A percentile compares a stretch with the other conserved stretches of the same genome.
phyloP scores from a whole-genome alignment of 2,888 invertebrate species.

The Idaea biselata region DNA sequence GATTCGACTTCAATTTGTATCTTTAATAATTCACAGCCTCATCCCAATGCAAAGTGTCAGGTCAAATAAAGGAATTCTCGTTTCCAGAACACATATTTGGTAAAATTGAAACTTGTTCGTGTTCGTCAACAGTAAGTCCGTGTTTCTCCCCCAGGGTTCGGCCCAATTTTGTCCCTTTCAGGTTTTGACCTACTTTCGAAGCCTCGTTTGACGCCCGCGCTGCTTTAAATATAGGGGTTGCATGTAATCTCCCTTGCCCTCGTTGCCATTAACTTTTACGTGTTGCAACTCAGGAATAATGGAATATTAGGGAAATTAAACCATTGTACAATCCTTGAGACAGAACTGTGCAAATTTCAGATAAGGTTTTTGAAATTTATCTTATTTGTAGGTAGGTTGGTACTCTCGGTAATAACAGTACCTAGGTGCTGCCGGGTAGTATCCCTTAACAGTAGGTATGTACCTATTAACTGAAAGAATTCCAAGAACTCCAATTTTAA shows the following conservation, averaged over 20 bases:
- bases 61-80: neutral
- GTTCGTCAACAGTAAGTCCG: slow-evolving; percentile 44
- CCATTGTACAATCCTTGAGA: neutral
- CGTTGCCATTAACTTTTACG: neutral
- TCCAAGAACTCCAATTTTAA: neutral
- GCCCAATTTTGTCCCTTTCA: slow-evolving; percentile 72
- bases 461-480: too few relatives aligned
- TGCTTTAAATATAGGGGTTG: slow-evolving; percentile 70
- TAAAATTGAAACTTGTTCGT: slow-evolving; percentile 38
- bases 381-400: neutral
- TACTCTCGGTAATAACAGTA: too few relatives aligned
- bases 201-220: slow-evolving; percentile 70
- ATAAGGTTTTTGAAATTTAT: neutral
- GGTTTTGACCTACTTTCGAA: slow-evolving; percentile 72
- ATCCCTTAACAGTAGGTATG: too few relatives aligned
- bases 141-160: slow-evolving; percentile 63
- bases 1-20: neutral
- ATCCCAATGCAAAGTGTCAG: neutral
- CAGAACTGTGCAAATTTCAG: neutral
- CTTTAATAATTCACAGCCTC: neutral
- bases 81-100: slow-evolving; percentile 12
- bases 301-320: neutral
- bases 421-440: too few relatives aligned
- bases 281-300: neutral
- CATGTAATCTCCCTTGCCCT: slow-evolving; percentile 61